Conservation (phyloP, 2,888 invertebrate genomes). For the Litoditis marina region DNA sequence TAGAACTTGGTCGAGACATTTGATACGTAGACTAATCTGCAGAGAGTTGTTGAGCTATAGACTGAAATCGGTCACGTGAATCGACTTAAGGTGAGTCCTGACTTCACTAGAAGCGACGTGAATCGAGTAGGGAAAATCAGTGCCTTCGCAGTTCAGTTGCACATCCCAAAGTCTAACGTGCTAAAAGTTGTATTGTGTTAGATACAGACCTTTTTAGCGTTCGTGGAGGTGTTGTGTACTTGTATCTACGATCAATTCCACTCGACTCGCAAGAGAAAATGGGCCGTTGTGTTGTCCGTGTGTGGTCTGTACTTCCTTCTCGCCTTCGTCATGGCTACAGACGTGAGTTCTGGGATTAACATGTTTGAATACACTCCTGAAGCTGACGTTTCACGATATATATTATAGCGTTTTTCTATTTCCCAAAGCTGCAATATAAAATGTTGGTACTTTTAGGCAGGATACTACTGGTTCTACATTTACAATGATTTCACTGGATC, state of each 20-base stretch:
- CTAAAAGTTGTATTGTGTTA: too few relatives aligned
- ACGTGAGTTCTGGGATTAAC: conserved; percentile 27
- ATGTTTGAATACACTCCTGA: too few relatives aligned
- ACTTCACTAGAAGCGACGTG: too few relatives aligned
- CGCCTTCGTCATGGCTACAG: conserved; percentile 43
- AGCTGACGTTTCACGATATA: background rate
- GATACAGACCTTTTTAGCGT: too few relatives aligned
- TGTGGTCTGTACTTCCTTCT: conserved; percentile 32
- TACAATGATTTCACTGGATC: conserved; percentile 9
- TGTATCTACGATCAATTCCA: conserved; percentile 42
- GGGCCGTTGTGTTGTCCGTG: conserved; percentile 30
- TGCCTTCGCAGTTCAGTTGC: too few relatives aligned
- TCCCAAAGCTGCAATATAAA: background rate
- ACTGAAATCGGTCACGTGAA: background rate
- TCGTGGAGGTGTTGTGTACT: too few relatives aligned
- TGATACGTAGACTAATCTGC: too few relatives aligned
- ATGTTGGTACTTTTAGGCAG: background rate
- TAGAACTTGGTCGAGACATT: conserved; percentile 18
- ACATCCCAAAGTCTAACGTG: too few relatives aligned
- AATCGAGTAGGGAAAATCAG: too few relatives aligned
- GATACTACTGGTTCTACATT: conserved; percentile 10
- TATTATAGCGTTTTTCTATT: background rate
- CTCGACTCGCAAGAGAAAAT: conserved; percentile 29
- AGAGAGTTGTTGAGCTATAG: background rate
- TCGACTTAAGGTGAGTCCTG: background rate